Base-by-base conservation (phyloP, 2,888 invertebrate genomes). In the Drosophila aldrichi region DNA sequence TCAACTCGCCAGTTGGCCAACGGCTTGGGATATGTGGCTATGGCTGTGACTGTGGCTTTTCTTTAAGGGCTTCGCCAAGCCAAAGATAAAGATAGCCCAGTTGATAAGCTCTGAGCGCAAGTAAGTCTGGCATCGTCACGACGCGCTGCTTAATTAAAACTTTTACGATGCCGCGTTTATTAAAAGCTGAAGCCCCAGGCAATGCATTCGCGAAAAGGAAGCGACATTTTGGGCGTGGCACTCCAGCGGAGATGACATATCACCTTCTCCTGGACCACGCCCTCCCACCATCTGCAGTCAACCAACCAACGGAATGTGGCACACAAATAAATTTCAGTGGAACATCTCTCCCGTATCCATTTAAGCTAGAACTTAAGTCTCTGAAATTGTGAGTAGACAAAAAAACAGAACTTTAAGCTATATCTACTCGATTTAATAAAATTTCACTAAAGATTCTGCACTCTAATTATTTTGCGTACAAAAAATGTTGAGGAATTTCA, bases 121-220 rank as follows among this genome's bases (percentile, higher is more conserved):
- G 41, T 73, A 68, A 77, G 41, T 73, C 59, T 55, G 64, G 67
- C 65, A 38, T 38, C 54, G 62, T 36, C 43, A 43, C 67, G 58
- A 55, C 46, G 62, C 70, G 38, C 62, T 56, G 79, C 86, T 84
- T 85, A 85, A 85, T 85, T 85, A 85, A 85, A 85, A 85, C 79
- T 89, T 85, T 85, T 79, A 60, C 72, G 60, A 56, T 70, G 60
- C 36, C 52, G 49, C 75, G 70, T 79, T 89, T 84, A 84, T 84
- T 87, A 87, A 89, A 85, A 89, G 77, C 71, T 79, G 67, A 78
- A 73, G 82, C 89, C 72, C 65, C 32, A 29, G 73, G 83, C 76
- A 57, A 46, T 72, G 69, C 72, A 71, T 38, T 52, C 44, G 18
- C 7, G 46, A 7, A 54, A n/a, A 41, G 40, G 41, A 32, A 57